Base-by-base conservation (phyloP, 2,113 vertebrate species). In the Sus scrofa region DNA sequence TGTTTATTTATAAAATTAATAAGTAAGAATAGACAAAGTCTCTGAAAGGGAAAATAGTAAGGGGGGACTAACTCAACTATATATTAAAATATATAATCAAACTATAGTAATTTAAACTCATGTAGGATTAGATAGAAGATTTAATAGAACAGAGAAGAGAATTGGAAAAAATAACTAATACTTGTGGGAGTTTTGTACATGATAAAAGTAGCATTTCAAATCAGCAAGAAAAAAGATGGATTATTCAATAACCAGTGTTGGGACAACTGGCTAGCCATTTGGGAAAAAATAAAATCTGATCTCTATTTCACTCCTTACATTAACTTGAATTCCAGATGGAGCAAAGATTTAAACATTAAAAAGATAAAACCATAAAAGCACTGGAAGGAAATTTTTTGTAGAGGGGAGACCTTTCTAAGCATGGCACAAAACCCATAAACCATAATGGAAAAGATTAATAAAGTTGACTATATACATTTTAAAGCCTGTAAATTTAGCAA, bases 341-440 rank as follows among this genome's bases (percentile, higher is more conserved):
- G 62, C 87, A 89, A 89, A 96, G 70, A 97, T 96, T 97, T 96
- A 96, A 97, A 91, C 94, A 88, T 77, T 75, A 71, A 87, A 94
- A 95, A 95, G 56, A 89, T 78, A 84, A 96, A 97, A 74, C 56
- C 89, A 92, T 95, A 94, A 96, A 96, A 84, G 52, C 30, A 81
- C 56, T 30, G 52, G 67, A 89, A 86, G 78, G 67, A 87, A 68
- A 24, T 56, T 82, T 94, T 95, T 86, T 85, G n/a, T 90, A 91
- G 37, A 93, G 37, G 39, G 32, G 91, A 95, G 62, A 58, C 3
- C 63, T 93, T 94, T 82, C 78, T 77, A 83, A 95, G 68, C 52
- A n/a, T 73, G 19, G 20, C 56, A 89, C 27, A 81, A 86, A 92
- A 83, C 58, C 67, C 73, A 91, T 89, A 95, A 96, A 75, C 70